Evolutionary conservation across 2,113 vertebrate genomes (phyloP).

Genomic region (Sclerurus mexicanus): DNA sequence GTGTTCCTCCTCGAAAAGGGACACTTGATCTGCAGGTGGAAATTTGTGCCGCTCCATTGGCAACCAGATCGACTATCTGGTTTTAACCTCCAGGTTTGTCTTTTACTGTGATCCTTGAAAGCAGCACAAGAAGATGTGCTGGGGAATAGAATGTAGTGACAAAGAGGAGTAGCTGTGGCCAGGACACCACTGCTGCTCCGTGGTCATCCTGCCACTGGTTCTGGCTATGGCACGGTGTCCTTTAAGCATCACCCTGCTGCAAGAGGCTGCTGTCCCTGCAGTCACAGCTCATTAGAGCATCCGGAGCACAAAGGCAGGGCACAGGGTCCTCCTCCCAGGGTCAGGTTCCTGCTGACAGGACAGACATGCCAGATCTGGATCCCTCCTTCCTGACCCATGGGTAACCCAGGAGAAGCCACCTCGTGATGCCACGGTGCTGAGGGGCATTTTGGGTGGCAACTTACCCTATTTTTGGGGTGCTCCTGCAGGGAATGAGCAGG

Average conservation of each 20-base stretch:
- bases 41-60: neutral
- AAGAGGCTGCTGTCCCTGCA: neutral
- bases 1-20: neutral
- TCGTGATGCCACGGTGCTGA: rapidly evolving
- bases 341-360: neutral
- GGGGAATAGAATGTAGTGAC: neutral
- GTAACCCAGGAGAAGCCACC: neutral
- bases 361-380: neutral
- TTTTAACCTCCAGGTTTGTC: rapidly evolving
- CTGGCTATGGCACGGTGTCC: neutral
- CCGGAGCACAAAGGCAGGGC: neutral
- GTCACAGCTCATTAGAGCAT: rapidly evolving
- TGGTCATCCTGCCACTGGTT: rapidly evolving
- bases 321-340: neutral
- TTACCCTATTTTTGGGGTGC: neutral
- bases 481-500: rapidly evolving
- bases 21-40: neutral
- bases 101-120: neutral
- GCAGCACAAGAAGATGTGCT: neutral
- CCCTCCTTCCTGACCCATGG: neutral
- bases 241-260: neutral
- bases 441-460: neutral
- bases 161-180: neutral
- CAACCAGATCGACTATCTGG: neutral
- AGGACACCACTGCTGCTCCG: neutral